Conservation (phyloP, 2,797 vertebrate species). For the Danio tinwini region DNA sequence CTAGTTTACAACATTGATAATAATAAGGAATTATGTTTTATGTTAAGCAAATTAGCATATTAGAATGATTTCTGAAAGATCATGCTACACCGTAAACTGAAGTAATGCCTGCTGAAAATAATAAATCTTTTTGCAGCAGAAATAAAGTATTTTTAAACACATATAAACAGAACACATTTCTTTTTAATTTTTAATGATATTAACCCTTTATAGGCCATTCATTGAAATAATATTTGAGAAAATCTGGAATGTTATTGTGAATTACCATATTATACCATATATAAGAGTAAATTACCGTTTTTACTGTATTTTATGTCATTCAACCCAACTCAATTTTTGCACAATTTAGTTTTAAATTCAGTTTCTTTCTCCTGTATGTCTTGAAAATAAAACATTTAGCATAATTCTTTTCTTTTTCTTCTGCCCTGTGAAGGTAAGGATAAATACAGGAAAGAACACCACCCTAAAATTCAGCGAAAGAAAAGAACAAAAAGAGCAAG, state of each 20-base stretch:
- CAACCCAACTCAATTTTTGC: neutral
- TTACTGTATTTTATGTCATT: too few relatives aligned
- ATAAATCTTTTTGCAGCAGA: too few relatives aligned
- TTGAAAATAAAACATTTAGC: neutral
- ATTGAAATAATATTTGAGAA: too few relatives aligned
- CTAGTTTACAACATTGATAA: neutral
- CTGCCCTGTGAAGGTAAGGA: constrained; percentile 85
- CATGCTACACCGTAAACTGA: neutral
- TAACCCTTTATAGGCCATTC: too few relatives aligned
- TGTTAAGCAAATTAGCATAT: neutral
- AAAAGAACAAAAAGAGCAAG: constrained; percentile 96
- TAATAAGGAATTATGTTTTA: neutral
- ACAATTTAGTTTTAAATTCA: neutral
- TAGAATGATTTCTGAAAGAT: neutral
- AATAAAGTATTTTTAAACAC: too few relatives aligned
- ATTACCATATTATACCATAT: too few relatives aligned
- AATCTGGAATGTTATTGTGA: too few relatives aligned
- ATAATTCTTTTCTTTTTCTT: neutral
- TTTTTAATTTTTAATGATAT: too few relatives aligned
- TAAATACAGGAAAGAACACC: constrained; percentile 98
- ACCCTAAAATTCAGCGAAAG: constrained; percentile 96
- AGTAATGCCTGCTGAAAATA: neutral
- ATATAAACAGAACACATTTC: too few relatives aligned
- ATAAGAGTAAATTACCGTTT: too few relatives aligned
- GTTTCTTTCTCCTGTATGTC: neutral